These are phyloP conservation scores for Venustoraphidia nigricollis DNA, from an alignment of 2,888 invertebrate species.

Conservation along the genomic window DNA sequence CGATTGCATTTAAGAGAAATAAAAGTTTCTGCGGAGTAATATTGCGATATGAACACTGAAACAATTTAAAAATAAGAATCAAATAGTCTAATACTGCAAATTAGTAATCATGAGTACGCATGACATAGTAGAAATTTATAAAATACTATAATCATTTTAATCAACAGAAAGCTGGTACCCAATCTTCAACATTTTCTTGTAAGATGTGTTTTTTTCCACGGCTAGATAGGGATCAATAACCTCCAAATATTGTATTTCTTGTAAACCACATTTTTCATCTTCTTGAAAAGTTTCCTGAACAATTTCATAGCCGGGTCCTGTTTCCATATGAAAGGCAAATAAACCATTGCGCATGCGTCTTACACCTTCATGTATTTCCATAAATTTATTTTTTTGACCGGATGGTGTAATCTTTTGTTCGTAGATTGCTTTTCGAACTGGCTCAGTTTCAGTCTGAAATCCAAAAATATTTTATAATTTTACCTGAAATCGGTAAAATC, in stretches of 20 bases:
- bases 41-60: too few relatives aligned
- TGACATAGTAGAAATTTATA: too few relatives aligned
- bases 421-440: constrained; percentile 43
- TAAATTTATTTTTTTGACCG: constrained; percentile 38
- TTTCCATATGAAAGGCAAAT: constrained; percentile 59
- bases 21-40: too few relatives aligned
- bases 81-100: too few relatives aligned
- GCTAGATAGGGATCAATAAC: constrained; percentile 48
- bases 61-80: too few relatives aligned
- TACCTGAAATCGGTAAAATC: too few relatives aligned
- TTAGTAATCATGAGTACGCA: too few relatives aligned
- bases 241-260: constrained; percentile 44
- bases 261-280: constrained; percentile 55
- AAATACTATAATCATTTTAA: background rate
- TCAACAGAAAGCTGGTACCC: constrained; percentile 27
- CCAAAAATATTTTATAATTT: constrained; percentile 3
- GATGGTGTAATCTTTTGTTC: constrained; percentile 45
- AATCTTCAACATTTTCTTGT: constrained; percentile 44
- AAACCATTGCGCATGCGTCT: constrained; percentile 40
- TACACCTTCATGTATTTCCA: constrained; percentile 45
- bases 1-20: too few relatives aligned
- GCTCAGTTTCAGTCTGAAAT: constrained; percentile 45
- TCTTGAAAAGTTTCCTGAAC: constrained; percentile 52
- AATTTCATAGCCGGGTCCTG: constrained; percentile 51
- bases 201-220: constrained; percentile 43